A percentile compares a stretch with the other conserved stretches of the same genome.
Evolutionary conservation across 2,113 vertebrate genomes (phyloP).

Genomic region (Etheostoma cragini): DNA sequence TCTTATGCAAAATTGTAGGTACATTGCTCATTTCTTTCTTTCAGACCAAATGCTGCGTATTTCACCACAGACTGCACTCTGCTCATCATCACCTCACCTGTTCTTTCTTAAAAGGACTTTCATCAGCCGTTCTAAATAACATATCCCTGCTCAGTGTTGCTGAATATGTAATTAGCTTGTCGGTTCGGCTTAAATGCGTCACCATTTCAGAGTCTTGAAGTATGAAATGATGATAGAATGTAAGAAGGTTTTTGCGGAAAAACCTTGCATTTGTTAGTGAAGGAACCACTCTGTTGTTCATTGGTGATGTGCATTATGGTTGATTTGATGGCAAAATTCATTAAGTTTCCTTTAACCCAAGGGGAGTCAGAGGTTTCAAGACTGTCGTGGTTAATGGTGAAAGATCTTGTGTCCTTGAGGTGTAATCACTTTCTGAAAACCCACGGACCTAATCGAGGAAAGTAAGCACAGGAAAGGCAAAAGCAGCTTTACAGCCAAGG

Average conservation of each 20-base stretch:
- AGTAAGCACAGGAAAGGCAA: slow-evolving; percentile 44
- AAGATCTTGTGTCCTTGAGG: slow-evolving; percentile 63
- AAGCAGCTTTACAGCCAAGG: slow-evolving; percentile 47
- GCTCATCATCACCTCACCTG: slow-evolving; percentile 26
- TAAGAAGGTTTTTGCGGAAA: slow-evolving; percentile 24
- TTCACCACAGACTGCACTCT: slow-evolving; percentile 3
- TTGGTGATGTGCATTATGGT: not conserved
- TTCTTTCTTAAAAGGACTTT: slow-evolving; percentile 44
- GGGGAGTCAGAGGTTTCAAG: slow-evolving; percentile 35
- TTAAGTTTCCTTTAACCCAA: slow-evolving; percentile 24
- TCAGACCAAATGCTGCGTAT: slow-evolving; percentile 11
- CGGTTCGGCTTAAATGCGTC: slow-evolving; percentile 20
- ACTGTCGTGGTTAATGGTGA: slow-evolving; percentile 38
- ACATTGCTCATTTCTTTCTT: not conserved
- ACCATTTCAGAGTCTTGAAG: slow-evolving; percentile 2
- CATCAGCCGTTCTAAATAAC: slow-evolving; percentile 30
- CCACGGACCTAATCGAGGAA: slow-evolving; percentile 60
- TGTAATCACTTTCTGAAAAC: slow-evolving; percentile 55
- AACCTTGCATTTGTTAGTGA: slow-evolving; percentile 42
- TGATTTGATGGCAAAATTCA: slow-evolving; percentile 41
- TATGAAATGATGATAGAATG: slow-evolving; percentile 14
- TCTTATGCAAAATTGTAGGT: slow-evolving; percentile 37
- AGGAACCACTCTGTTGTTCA: slow-evolving; percentile 29
- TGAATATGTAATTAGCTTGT: slow-evolving; percentile 44
- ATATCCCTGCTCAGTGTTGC: slow-evolving; percentile 7